Evolutionary conservation across 30 jellyfish, hydroid and myxozoan genomes (phyloP), one percentile per base, ranked within the genome.

Genomic region (Aurelia sp.): DNA sequence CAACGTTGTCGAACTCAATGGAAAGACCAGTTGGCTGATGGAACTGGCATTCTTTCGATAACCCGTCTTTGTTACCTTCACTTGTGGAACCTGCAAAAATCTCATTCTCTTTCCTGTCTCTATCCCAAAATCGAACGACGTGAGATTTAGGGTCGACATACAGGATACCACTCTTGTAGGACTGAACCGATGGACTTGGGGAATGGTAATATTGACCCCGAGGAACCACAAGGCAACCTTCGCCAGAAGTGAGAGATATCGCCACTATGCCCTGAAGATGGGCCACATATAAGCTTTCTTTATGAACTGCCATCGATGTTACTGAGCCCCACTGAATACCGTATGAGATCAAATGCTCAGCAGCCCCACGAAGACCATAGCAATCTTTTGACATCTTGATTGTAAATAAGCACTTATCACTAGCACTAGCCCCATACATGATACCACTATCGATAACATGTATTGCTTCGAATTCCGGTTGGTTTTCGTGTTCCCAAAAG

Each of bases 21-120:
- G 72, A 52, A 57, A 76, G 55, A 53, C 78, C 87, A 53, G 41
- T 57, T 15, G 87, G 87, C 37, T 76, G 87, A 23, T 31, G 23
- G 37, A 76, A 61, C 44, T 53, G 16, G 68, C 78, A 58, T 23
- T 21, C 21, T 13, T 30, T 53, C n/a, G 87, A n/a, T 58, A 19
- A 19, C 27, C 87, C 87, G 31, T 76, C 87, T 11, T 20, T 12
- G 68, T 76, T 76, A 27, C 33, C 33, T 27, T 27, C 33, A 27
- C 33, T 27, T 27, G 33, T 27, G 41, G 30, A 40, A 18, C 74
- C 85, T 20, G 60, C 52, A 74, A 74, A 53, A 11, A 20, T 50
- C n/a, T 47, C 31, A 44, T 16, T 11, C 15, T 63, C 74, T 63
- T 77, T 48, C 47, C 31, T 74, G 73, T 21, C 33, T 21, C 22